Conservation (phyloP, 2,888 invertebrate genomes). For the Eurytoma californica region DNA sequence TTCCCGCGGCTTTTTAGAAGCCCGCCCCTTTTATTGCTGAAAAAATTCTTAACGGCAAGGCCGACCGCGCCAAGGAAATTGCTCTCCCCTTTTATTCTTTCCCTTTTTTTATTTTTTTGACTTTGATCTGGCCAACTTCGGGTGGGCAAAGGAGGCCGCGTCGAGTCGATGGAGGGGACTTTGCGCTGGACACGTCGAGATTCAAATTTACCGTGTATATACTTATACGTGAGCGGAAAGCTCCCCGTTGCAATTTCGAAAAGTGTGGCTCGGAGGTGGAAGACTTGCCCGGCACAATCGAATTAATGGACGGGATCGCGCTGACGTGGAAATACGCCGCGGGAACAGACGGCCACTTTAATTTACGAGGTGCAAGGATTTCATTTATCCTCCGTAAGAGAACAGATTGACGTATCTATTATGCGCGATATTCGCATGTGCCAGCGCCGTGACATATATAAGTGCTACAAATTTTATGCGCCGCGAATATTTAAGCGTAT, state of each 20-base stretch:
- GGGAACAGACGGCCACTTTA: background rate
- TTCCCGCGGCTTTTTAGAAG: slow-evolving; percentile 9
- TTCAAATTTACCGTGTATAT: background rate
- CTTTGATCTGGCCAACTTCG: background rate
- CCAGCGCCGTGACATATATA: too few relatives aligned
- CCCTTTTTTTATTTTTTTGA: slow-evolving; percentile 13
- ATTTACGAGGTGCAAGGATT: background rate
- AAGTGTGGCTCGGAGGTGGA: background rate
- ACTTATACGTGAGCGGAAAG: background rate
- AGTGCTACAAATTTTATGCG: too few relatives aligned
- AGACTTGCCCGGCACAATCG: background rate
- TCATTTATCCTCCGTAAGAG: background rate
- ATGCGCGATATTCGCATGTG: too few relatives aligned
- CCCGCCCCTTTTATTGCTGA: background rate
- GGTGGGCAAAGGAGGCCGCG: background rate
- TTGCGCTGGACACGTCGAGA: background rate
- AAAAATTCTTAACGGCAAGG: too few relatives aligned
- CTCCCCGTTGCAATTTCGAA: background rate
- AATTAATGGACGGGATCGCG: background rate
- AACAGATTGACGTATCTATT: too few relatives aligned
- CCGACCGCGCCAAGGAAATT: background rate
- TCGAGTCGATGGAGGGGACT: background rate
- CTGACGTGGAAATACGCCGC: background rate
- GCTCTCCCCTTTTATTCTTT: background rate
- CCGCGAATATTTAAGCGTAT: too few relatives aligned